Percentiles rank a stretch among this genome's conserved stretches.
phyloP scores from a whole-genome alignment of 1,140 invertebrate genomes.

The Papilio aristodemus region DNA sequence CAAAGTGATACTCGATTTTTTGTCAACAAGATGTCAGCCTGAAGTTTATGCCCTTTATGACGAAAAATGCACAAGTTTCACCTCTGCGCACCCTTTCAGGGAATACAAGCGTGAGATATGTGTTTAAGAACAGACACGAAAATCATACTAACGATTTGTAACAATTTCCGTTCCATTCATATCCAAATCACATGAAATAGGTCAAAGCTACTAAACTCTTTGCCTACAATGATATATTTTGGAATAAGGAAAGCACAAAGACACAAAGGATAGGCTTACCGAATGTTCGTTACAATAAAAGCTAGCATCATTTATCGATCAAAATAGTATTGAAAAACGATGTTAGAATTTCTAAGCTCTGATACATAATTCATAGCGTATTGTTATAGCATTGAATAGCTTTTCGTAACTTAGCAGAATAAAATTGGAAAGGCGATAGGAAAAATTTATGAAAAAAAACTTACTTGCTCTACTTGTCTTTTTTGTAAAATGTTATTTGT shows the following conservation, averaged over 20 bases:
- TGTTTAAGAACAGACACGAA: no score
- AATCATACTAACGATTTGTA: neutral
- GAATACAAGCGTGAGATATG: no score
- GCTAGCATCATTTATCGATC: neutral
- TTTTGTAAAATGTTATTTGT: no score
- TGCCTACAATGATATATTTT: neutral
- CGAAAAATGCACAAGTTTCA: no score
- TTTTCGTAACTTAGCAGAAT: neutral
- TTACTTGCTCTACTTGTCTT: no score
- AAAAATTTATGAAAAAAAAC: no score
- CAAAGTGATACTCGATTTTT: no score
- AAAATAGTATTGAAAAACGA: neutral
- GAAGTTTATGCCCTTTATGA: no score
- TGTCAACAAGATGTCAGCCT: no score
- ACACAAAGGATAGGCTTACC: neutral
- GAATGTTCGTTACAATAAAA: slow-evolving; percentile 9
- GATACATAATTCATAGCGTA: neutral
- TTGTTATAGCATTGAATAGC: neutral
- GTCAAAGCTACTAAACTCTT: neutral
- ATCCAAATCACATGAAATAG: neutral
- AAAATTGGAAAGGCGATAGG: no score
- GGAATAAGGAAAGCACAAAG: neutral
- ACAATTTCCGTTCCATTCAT: neutral
- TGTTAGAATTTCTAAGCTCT: neutral
- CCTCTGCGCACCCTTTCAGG: no score